These are phyloP conservation scores for Pectinophora gossypiella DNA, from an alignment of 1,140 invertebrate species.

Conservation along the genomic window DNA sequence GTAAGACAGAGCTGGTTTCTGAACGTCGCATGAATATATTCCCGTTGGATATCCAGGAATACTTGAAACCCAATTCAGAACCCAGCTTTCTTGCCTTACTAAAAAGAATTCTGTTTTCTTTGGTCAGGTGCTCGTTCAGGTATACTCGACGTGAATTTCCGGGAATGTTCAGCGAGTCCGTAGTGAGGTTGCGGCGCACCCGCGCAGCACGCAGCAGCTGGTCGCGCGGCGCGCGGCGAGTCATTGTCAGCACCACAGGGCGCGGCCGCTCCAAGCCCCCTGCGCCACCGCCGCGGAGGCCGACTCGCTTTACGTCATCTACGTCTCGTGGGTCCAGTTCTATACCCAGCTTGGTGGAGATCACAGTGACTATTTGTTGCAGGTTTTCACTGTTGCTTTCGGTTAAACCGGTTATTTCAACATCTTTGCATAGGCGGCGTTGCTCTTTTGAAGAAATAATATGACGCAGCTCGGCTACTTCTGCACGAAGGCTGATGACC, in stretches of 20 bases:
- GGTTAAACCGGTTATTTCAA: constrained; percentile 5
- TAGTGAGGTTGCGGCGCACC: constrained; percentile 7
- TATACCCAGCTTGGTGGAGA: background rate
- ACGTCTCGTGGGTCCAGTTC: constrained; percentile 4
- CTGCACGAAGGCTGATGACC: background rate
- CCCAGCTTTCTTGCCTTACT: constrained; percentile 7
- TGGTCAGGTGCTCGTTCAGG: constrained; percentile 9
- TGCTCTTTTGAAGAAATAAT: too few species aligned
- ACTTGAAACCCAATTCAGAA: constrained; percentile 5
- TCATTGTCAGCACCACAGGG: constrained; percentile 5
- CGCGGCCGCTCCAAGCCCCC: background rate
- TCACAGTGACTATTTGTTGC: background rate
- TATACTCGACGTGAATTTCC: constrained; percentile 4
- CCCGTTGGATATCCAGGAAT: constrained; percentile 6
- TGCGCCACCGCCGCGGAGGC: background rate
- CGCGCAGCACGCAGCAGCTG: constrained; percentile 7
- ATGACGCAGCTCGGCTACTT: constrained; percentile 1
- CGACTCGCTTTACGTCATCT: constrained; percentile 3
- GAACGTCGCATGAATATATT: constrained; percentile 9
- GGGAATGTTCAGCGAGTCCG: constrained; percentile 3
- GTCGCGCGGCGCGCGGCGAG: constrained; percentile 4
- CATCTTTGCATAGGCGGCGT: background rate
- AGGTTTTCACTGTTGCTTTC: constrained; percentile 5
- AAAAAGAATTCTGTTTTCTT: constrained; percentile 9
- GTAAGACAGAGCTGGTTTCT: constrained; percentile 8